Conservation (phyloP, 2,797 vertebrate genomes). For the Zalophus californianus region DNA sequence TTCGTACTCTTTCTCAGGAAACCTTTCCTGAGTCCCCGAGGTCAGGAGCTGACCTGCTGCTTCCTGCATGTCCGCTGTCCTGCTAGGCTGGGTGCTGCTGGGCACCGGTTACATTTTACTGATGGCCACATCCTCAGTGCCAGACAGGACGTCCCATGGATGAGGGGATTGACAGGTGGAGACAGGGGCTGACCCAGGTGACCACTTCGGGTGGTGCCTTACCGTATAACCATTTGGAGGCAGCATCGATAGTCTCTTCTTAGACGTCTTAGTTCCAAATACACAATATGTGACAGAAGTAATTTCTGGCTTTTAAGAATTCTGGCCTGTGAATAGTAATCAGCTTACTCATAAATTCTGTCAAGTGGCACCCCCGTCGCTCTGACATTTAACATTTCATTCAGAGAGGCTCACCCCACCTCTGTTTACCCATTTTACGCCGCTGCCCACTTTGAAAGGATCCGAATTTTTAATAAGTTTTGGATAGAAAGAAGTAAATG, state of each 20-base stretch:
- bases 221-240: not conserved
- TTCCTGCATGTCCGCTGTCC: too few species aligned
- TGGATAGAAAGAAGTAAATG: not conserved
- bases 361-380: not conserved
- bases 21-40: not conserved
- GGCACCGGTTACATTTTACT: accelerated
- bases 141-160: not conserved
- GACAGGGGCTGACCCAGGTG: not conserved
- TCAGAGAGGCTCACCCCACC: not conserved
- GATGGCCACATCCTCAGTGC: accelerated
- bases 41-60: not conserved
- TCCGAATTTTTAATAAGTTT: not conserved
- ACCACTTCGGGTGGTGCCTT: not conserved
- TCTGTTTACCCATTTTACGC: not conserved
- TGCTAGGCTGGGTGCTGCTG: accelerated
- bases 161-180: not conserved
- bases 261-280: not conserved
- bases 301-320: not conserved
- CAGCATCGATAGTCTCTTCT: not conserved
- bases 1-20: not conserved
- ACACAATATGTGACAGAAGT: not conserved
- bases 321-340: not conserved
- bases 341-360: not conserved
- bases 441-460: not conserved
- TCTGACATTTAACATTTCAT: not conserved